A percentile compares a stretch with the other conserved stretches of the same genome.
These are phyloP conservation scores for Chlorospingus flavigularis DNA, from an alignment of 2,797 vertebrate genomes.

Conservation along the genomic window DNA sequence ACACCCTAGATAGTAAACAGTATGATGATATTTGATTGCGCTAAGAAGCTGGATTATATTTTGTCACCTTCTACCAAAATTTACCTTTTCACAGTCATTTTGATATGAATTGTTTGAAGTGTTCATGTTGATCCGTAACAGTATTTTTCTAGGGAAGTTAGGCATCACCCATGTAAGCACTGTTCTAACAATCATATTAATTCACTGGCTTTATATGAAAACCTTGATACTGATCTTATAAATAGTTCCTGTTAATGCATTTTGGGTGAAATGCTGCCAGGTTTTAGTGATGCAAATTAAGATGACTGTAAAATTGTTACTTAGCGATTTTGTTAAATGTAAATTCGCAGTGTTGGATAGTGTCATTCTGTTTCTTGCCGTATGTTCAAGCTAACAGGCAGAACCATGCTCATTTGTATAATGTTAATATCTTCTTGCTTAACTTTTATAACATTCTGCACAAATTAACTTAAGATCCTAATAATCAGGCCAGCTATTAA, in stretches of 20 bases:
- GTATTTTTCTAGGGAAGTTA: background rate
- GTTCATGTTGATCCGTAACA: background rate
- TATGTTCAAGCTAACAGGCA: conserved; percentile 71
- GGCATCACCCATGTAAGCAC: background rate
- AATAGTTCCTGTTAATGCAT: conserved; percentile 75
- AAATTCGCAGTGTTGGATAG: conserved; percentile 72
- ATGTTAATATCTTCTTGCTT: conserved; percentile 73
- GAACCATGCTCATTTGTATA: conserved; percentile 73
- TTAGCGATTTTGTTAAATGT: conserved; percentile 76
- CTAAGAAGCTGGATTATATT: background rate
- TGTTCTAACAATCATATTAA: conserved; percentile 49
- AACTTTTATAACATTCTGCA: conserved; percentile 68
- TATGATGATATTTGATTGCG: background rate
- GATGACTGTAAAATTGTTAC: conserved; percentile 79
- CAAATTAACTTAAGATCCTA: conserved; percentile 56
- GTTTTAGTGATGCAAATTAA: conserved; percentile 79
- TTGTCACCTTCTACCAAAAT: background rate
- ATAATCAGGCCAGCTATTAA: conserved; percentile 48
- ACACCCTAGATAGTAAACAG: background rate
- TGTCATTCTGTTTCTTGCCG: conserved; percentile 73
- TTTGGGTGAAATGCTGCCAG: conserved; percentile 72
- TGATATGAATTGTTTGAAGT: background rate
- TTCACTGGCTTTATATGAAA: conserved; percentile 62
- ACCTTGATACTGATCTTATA: conserved; percentile 70
- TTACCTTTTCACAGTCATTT: background rate